These are phyloP conservation scores for Trochalopteron elliotii DNA, from an alignment of 2,113 vertebrate genomes.

Conservation along the genomic window DNA sequence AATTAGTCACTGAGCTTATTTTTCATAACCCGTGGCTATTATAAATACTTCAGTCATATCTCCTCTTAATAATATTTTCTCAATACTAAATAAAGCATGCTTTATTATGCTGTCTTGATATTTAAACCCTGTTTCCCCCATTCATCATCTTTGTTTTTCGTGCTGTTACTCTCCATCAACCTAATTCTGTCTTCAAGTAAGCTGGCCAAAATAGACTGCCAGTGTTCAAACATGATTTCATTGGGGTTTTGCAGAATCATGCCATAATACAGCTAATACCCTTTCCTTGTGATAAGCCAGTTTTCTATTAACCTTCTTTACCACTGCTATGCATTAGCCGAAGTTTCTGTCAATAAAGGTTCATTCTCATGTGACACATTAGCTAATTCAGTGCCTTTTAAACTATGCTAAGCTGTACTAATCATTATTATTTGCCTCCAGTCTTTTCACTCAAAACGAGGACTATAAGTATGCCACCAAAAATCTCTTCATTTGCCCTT, in stretches of 20 bases:
- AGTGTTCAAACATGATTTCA: not conserved
- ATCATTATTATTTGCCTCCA: conserved; percentile 44
- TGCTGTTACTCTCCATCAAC: not conserved
- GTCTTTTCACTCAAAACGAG: not conserved
- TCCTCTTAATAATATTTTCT: conserved; percentile 4
- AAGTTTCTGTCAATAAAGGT: not conserved
- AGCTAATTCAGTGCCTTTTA: conserved; percentile 42
- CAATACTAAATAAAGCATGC: not conserved
- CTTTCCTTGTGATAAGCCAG: not conserved
- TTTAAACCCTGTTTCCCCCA: not conserved
- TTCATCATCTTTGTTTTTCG: conserved; percentile 10
- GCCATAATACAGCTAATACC: not conserved
- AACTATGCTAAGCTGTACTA: conserved; percentile 19
- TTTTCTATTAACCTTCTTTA: conserved; percentile 41
- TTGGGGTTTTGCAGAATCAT: not conserved
- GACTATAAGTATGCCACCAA: not conserved
- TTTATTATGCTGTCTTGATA: not conserved
- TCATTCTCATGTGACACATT: not conserved
- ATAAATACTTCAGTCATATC: not conserved
- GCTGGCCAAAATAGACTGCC: not conserved
- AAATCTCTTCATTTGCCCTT: conserved; percentile 19
- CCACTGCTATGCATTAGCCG: not conserved
- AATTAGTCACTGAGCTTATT: conserved; percentile 4
- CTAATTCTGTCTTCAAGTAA: conserved; percentile 36
- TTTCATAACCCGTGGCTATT: conserved; percentile 5